Base-by-base conservation (phyloP, 2,797 vertebrate species). In the Parambassis ranga region DNA sequence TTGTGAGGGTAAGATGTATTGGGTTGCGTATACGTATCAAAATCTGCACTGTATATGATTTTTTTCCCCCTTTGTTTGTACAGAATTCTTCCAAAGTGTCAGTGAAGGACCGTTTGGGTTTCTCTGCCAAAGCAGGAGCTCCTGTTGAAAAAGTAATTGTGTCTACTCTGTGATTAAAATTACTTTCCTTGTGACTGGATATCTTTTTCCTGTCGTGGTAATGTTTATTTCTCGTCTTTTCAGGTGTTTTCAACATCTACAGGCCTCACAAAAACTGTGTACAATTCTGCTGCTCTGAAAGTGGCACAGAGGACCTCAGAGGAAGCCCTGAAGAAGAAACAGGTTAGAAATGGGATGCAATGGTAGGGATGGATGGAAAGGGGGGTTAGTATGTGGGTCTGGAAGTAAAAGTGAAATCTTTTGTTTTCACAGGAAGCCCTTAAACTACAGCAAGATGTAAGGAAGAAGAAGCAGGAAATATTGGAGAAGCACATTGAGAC, bases 401-500 rank as follows among this genome's bases (percentile, higher is more conserved):
- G 22, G 16, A 51, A 52, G 5, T 3, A 4, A n/a, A 3, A 23
- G 5, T 3, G 15, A 16, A 11, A 36, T 0, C 16, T 3, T 50
- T 47, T 57, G 1, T 2, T 79, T 69, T 69, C 14, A 51, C 81
- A 99, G 97, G 96, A 98, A 85, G 94, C 97, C 15, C 71, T 98
- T 20, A 93, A 92, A 87, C 93, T 99, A 75, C 97, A 99, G 69
- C 96, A 98, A 79, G 96, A 98, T 61, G 95, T 98, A 18, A 92
- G 96, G 62, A 98, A 95, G 91, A 98, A 98, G 91, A 99, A 99
- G 68, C 97, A 97, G 83, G 96, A 98, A 86, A 98, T 99, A 84
- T 85, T 98, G 79, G 97, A 98, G 90, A 98, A 98, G 79, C 95
- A 99, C 85, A 99, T 99, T 60, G 96, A 98, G 89, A 96, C 97